Base-by-base conservation (phyloP, 1,140 invertebrate species). In the Trachelipus rathkii region DNA sequence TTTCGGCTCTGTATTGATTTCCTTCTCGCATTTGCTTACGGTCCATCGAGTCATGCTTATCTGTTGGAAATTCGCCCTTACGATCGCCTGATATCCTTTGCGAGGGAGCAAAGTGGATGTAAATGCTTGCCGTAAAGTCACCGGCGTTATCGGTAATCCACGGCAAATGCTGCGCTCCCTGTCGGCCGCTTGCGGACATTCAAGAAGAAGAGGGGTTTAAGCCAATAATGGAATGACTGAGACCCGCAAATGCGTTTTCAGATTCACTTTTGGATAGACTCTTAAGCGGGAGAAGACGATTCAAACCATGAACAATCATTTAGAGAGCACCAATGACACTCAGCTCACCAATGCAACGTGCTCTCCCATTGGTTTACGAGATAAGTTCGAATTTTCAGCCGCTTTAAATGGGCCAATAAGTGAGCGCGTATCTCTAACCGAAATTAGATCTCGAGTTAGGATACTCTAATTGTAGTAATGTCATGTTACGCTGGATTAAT, bases 61-160 rank as follows among this genome's bases (percentile, higher is more conserved):
- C 9, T 10, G 53, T 33, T 60, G 76, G 50, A 11, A 43, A 44
- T 10, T 77, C 76, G 71, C 24, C 76, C 76, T 77, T 77, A 77
- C 45, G 50, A 60, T 60, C 50, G 11, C 50, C 44, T 53, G 46
- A 24, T 53, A 53, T 70, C 73, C 73, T 68, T 24, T 70, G 46
- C 53, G 66, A 43, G 43, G 53, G 53, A 45, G 50, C 50, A 60
- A 60, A 53, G 33, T 50, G 50, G 68, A 78, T 78, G 77, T 67
- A 78, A 72, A 78, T 78, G 77, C 66, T 75, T 53, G 46, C 74
- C 53, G 44, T 78, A 75, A 73, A 78, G 77, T 74, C 70, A n/a
- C 68, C 46, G 71, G 73, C 77, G 72, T 75, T 78, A 78, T 78
- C 75, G 77, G 77, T 78, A 78, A 78, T 78, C 77, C 75, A 78